Base-by-base conservation (phyloP, 2,888 invertebrate genomes). In the Lordiphosa andalusiaca region DNA sequence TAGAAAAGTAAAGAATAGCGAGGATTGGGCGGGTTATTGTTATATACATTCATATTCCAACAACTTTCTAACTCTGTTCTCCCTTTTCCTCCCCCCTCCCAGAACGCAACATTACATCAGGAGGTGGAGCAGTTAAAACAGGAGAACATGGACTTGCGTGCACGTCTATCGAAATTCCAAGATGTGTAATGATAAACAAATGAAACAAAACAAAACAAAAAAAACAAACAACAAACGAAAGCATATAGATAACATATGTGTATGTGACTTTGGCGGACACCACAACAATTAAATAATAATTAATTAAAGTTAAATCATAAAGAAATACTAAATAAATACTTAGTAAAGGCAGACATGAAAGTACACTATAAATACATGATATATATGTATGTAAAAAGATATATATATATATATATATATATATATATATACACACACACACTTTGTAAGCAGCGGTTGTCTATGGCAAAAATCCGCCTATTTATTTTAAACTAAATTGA, bases 81-180 rank as follows among this genome's bases (percentile, higher is more conserved):
- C 39, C 38, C 7, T 3, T n/a, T 33, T 4, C 30, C 23, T 19
- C 6, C 23, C 1, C 33, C 42, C 64, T 91, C 91, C 49, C 91
- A 96, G 96, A 96, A 96, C 88, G 93, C 95, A 92, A 95, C 95
- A 87, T 92, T 96, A 89, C 94, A 96, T 88, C 95, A 95, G 91
- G 96, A 96, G 90, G 91, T 96, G 89, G 96, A 96, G 91, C 93
- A 95, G 91, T 92, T 96, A 90, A 96, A 96, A 92, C 96, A 96
- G 91, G 96, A 96, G 91, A 96, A 96, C 90, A 93, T 95, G 92
- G 93, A 95, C 90, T 91, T 96, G 90, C 94, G 96, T 90, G 95
- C 96, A 90, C 95, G 95, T 92, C 91, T 96, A 91, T 94, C 95
- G 88, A 96, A 96, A 91, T 95, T 93, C 91, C 94, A 95, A 91